Conservation (phyloP, 2,888 invertebrate genomes). For the Drosophila buzzatii region DNA sequence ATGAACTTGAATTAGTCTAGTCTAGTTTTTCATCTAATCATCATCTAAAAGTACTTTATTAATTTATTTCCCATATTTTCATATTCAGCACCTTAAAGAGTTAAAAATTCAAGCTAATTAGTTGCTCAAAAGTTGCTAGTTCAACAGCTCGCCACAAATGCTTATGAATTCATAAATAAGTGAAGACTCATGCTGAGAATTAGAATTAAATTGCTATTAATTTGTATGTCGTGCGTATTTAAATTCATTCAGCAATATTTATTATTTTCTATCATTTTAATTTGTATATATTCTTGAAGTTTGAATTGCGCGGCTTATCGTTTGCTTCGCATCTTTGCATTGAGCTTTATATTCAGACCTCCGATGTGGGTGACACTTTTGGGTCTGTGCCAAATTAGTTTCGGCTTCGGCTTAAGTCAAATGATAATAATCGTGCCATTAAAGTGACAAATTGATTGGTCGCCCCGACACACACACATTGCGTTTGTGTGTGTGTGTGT, state of each 20-base stretch:
- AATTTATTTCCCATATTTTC: not conserved
- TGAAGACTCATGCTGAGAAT: conserved; percentile 29
- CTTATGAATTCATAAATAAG: not conserved
- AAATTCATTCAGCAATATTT: not conserved
- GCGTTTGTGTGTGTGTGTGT: conserved; percentile 13
- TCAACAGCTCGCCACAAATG: not conserved
- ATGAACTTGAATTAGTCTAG: not conserved
- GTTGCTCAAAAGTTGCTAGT: not conserved
- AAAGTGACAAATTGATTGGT: conserved; percentile 57
- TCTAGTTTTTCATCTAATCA: not conserved
- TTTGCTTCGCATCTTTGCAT: conserved; percentile 20
- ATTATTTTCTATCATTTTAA: not conserved
- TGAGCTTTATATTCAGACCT: conserved; percentile 22
- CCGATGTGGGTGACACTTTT: conserved; percentile 58
- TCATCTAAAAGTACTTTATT: not conserved
- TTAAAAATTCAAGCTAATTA: too few relatives aligned
- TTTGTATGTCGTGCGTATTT: conserved; percentile 29
- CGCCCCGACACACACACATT: not conserved
- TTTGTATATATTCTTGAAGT: conserved; percentile 7
- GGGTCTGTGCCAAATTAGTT: conserved; percentile 69
- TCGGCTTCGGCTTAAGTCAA: conserved; percentile 39
- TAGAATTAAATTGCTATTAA: conserved; percentile 21
- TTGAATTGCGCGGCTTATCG: conserved; percentile 18
- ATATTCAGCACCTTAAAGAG: too few relatives aligned
- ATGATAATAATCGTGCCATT: conserved; percentile 56